phyloP scores from a whole-genome alignment of 2,113 vertebrate species.

The Archilochus colubris region DNA sequence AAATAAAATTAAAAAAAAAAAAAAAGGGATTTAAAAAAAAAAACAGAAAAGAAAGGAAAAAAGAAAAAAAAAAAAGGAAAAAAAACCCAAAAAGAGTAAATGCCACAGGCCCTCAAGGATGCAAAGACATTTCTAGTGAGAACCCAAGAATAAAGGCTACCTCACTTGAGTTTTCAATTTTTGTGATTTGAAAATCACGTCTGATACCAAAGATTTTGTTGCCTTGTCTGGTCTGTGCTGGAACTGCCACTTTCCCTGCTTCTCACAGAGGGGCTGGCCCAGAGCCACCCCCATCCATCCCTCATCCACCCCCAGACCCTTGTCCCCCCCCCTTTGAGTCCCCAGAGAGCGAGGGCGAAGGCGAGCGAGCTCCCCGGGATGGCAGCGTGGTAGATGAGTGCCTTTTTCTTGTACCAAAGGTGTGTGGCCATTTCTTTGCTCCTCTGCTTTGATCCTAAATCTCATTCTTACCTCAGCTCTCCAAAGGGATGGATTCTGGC shows the following conservation, averaged over 20 bases:
- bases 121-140: conserved; percentile 92
- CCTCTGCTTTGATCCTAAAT: conserved; percentile 63
- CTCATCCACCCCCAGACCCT: background rate
- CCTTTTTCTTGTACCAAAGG: conserved; percentile 98
- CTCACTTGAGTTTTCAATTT: conserved; percentile 90
- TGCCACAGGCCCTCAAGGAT: conserved; percentile 63
- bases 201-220: conserved; percentile 99
- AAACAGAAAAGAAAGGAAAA: background rate
- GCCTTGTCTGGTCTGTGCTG: conserved; percentile 91
- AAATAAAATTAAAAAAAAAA: background rate
- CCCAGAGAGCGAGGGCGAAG: conserved; percentile 57
- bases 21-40: background rate
- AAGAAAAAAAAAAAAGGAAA: background rate
- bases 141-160: conserved; percentile 92
- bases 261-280: background rate
- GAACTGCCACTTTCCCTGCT: conserved; percentile 66
- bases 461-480: conserved; percentile 60
- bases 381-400: conserved; percentile 88
- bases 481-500: conserved; percentile 7
- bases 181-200: conserved; percentile 96
- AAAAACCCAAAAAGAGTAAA: background rate
- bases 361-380: conserved; percentile 72
- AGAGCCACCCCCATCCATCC: background rate
- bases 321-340: background rate
- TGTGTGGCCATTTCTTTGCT: conserved; percentile 73